Base-by-base conservation (phyloP, 2,113 vertebrate species). In the Dasyornis broadbenti region DNA sequence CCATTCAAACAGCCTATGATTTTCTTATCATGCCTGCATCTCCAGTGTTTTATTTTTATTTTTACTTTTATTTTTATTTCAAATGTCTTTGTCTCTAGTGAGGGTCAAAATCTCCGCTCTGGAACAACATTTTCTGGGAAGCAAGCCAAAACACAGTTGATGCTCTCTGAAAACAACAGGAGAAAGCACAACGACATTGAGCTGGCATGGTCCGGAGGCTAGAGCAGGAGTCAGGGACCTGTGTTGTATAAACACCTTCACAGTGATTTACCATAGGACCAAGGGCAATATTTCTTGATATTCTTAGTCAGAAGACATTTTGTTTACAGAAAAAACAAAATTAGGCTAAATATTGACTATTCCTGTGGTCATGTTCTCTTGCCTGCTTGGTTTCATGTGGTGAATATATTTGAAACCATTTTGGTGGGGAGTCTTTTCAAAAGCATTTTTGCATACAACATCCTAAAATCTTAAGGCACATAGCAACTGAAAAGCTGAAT, bases 101-200 rank as follows among this genome's bases (percentile, higher is more conserved):
- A 94, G 94, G 85, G 85, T 95, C 93, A 83, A 80, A 90, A 90
- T 91, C 64, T 78, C 76, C 90, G 26, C 82, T 95, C 69, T 90
- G 94, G 71, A 96, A 82, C 30, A 94, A 91, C 90, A 59, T 5
- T 94, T 17, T 69, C 87, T 96, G 86, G 93, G 92, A 96, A 97
- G 31, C 16, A 75, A 94, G 94, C 90, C 93, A 96, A 95, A 94
- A 89, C 35, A 35, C 47, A 81, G 82, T n/a, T 93, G 92, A 88
- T 82, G 82, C 40, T 94, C 57, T 90, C 76, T 95, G 90, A 80
- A 97, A 95, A 89, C 79, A 92, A 45, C 47, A 68, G 35, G 50
- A 90, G 54, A 81, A 95, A 89, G 65, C 56, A 89, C 45, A 89
- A 78, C 4, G 40, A 73, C 88, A 90, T 82, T 73, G 82, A 89